Evolutionary conservation across 2,797 vertebrate genomes (phyloP).

Genomic region (Danionella dracula): DNA sequence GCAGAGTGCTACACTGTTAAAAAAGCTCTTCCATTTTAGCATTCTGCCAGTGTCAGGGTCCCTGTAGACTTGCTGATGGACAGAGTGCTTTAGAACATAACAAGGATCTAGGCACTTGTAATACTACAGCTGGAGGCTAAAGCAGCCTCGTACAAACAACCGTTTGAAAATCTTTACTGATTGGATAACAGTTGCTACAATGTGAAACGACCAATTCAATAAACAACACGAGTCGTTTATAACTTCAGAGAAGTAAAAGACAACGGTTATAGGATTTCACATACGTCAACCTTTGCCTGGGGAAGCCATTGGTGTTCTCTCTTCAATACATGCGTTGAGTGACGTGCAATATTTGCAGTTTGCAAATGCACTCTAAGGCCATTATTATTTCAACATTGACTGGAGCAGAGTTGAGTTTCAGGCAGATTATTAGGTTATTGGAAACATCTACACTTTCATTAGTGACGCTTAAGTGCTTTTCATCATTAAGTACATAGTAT

Average conservation of each 20-base stretch:
- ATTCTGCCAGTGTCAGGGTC: constrained; percentile 22
- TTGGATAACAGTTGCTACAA: constrained; percentile 17
- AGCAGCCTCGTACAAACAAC: constrained; percentile 11
- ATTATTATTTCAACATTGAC: constrained; percentile 46
- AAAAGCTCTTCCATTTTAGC: constrained; percentile 25
- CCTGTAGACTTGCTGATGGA: constrained; percentile 18
- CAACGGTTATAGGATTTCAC: constrained; percentile 6
- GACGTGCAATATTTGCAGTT: constrained; percentile 37
- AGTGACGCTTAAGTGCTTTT: constrained; percentile 8
- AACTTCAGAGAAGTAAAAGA: neutral
- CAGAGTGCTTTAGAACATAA: constrained; percentile 36
- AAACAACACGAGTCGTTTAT: neutral
- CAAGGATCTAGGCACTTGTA: constrained; percentile 33
- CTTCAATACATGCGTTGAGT: constrained; percentile 9
- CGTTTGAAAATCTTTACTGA: constrained; percentile 15
- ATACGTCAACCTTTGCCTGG: too few species aligned
- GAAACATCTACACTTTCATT: constrained; percentile 14
- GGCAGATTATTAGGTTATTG: neutral
- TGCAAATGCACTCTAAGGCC: constrained; percentile 42
- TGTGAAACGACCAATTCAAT: constrained; percentile 19
- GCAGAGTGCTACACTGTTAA: neutral
- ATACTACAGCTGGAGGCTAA: constrained; percentile 14
- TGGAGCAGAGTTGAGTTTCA: constrained; percentile 37
- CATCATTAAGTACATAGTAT: constrained; percentile 18
- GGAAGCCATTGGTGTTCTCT: neutral